Evolutionary conservation across 2,888 invertebrate genomes (phyloP).

Genomic region (Portevinia maculata): DNA sequence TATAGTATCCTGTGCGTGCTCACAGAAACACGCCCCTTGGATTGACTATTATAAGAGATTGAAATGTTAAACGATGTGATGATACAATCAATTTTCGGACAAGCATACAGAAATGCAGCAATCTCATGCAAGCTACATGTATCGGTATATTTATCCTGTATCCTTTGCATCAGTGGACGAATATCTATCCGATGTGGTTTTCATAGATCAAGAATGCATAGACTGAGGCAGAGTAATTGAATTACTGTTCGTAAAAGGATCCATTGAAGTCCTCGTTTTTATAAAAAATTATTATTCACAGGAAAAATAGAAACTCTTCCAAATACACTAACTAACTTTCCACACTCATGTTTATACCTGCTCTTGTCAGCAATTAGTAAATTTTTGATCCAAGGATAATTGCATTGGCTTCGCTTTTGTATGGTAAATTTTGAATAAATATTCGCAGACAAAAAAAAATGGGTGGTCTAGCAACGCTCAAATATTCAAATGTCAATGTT

Average conservation of each 20-base stretch:
- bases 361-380: neutral
- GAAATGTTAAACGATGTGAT: constrained; percentile 69
- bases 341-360: neutral
- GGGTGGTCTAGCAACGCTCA: neutral
- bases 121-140: constrained; percentile 4
- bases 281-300: too few species aligned
- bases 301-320: too few species aligned
- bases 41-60: constrained; percentile 65
- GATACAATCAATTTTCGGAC: constrained; percentile 71
- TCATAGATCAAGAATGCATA: neutral
- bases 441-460: too few species aligned
- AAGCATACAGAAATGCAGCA: constrained; percentile 35
- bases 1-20: constrained; percentile 4
- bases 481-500: neutral
- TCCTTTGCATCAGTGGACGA: neutral
- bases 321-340: too few species aligned
- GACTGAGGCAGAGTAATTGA: constrained; percentile 29
- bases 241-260: constrained; percentile 33
- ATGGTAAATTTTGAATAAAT: too few species aligned
- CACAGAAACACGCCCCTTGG: constrained; percentile 45
- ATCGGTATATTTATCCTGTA: neutral
- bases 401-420: constrained; percentile 10
- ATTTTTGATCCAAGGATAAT: constrained; percentile 29
- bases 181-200: constrained; percentile 11
- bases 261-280: too few species aligned